Conservation (phyloP, 2,888 invertebrate species). For the Drosophila merina region DNA sequence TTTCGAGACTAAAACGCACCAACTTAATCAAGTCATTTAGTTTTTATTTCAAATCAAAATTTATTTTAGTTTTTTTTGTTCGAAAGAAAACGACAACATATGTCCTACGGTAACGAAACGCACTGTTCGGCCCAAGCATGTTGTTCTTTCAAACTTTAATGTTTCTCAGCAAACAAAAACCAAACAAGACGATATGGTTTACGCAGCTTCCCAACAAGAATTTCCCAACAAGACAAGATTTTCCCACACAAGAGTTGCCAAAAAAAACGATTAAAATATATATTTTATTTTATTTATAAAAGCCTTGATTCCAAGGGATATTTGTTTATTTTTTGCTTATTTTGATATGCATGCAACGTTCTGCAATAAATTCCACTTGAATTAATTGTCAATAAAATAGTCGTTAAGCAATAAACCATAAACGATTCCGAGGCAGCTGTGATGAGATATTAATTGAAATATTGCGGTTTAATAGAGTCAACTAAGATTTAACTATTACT, state of each 20-base stretch:
- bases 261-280: neutral
- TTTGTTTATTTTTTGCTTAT: slow-evolving; percentile 9
- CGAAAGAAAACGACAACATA: neutral
- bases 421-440: slow-evolving; percentile 16
- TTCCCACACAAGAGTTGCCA: neutral
- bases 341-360: slow-evolving; percentile 41
- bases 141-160: slow-evolving; percentile 33
- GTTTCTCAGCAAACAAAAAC: slow-evolving; percentile 36
- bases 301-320: slow-evolving; percentile 8
- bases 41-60: neutral
- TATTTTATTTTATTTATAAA: neutral
- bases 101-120: slow-evolving; percentile 11
- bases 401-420: slow-evolving; percentile 28
- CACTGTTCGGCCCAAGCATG: slow-evolving; percentile 32
- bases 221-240: slow-evolving; percentile 7
- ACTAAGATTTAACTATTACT: neutral
- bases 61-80: neutral
- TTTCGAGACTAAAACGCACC: slow-evolving; percentile 13
- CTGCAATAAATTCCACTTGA: slow-evolving; percentile 33
- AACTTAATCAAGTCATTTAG: no score
- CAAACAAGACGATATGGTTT: slow-evolving; percentile 19
- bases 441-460: slow-evolving; percentile 35
- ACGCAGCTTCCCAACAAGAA: slow-evolving; percentile 22
- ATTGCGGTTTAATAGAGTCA: slow-evolving; percentile 17
- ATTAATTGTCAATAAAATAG: slow-evolving; percentile 30